A percentile compares a stretch with the other conserved stretches of the same genome.
phyloP scores from a whole-genome alignment of 2,888 invertebrate genomes.

The Xylophagus ater region DNA sequence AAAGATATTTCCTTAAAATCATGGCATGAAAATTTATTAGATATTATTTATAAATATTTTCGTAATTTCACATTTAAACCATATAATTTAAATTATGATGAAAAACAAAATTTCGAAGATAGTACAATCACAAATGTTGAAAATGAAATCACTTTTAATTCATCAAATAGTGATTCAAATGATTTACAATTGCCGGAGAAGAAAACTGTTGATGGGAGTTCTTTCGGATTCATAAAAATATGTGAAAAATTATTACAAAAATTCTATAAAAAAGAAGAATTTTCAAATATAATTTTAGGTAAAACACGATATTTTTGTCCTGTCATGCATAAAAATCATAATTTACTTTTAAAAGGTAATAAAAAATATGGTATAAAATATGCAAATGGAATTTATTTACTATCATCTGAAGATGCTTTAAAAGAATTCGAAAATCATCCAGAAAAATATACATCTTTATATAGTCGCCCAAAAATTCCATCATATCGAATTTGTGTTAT shows the following conservation, averaged over 20 bases:
- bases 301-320: constrained; percentile 52
- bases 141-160: too few species aligned
- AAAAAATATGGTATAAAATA: constrained; percentile 43
- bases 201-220: too few species aligned
- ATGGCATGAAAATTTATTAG: too few species aligned
- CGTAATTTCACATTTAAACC: neutral
- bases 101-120: too few species aligned
- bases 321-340: constrained; percentile 43
- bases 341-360: constrained; percentile 51
- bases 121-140: too few species aligned
- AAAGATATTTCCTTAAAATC: constrained; percentile 10
- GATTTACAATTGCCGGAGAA: constrained; percentile 1
- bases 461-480: constrained; percentile 40
- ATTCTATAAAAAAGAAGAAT: too few species aligned
- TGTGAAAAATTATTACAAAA: too few species aligned
- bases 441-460: constrained; percentile 40
- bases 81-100: too few species aligned
- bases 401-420: constrained; percentile 42
- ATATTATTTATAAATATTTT: neutral
- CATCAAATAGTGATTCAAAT: neutral
- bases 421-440: constrained; percentile 43
- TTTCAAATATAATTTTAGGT: constrained; percentile 28
- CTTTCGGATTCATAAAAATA: too few species aligned
- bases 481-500: constrained; percentile 46
- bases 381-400: constrained; percentile 44